Evolutionary conservation across 2,888 invertebrate species (phyloP).

Genomic region (Pherbina coryleti): DNA sequence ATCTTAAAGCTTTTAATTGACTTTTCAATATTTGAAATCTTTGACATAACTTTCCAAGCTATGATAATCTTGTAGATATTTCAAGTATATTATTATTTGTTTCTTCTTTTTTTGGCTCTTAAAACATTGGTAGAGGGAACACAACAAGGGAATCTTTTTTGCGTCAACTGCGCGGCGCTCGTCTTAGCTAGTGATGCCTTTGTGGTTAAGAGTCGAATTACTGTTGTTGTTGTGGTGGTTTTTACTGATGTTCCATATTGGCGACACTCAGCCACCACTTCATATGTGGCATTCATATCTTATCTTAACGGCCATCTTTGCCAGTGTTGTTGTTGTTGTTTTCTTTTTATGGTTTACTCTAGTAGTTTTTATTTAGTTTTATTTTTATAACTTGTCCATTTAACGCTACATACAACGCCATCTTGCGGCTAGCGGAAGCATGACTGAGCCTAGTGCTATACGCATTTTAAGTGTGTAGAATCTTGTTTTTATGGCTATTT

Average conservation of each 20-base stretch:
- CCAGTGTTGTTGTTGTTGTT: not conserved
- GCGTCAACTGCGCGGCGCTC: not conserved
- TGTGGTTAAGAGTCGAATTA: not conserved
- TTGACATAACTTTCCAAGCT: slow-evolving; percentile 8
- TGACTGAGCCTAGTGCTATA: not conserved
- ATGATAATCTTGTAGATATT: not conserved
- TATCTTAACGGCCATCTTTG: slow-evolving; percentile 28
- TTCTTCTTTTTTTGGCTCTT: not conserved
- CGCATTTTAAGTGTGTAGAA: not conserved
- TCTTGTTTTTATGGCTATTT: not conserved
- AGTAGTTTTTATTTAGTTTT: not conserved
- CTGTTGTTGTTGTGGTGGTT: not conserved
- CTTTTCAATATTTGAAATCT: slow-evolving; percentile 11
- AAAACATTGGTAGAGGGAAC: not conserved
- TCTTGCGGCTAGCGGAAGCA: not conserved
- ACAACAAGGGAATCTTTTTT: not conserved
- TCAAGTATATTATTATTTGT: not conserved
- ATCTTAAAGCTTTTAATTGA: slow-evolving; percentile 15
- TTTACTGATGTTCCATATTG: not conserved
- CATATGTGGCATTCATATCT: slow-evolving; percentile 1
- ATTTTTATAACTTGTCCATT: not conserved
- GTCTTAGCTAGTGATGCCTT: not conserved
- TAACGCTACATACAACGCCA: not conserved
- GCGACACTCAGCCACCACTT: slow-evolving; percentile 11
- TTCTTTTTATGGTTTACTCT: not conserved